Evolutionary conservation across 2,888 invertebrate genomes (phyloP).

Genomic region (Chloroclystis v-ata): DNA sequence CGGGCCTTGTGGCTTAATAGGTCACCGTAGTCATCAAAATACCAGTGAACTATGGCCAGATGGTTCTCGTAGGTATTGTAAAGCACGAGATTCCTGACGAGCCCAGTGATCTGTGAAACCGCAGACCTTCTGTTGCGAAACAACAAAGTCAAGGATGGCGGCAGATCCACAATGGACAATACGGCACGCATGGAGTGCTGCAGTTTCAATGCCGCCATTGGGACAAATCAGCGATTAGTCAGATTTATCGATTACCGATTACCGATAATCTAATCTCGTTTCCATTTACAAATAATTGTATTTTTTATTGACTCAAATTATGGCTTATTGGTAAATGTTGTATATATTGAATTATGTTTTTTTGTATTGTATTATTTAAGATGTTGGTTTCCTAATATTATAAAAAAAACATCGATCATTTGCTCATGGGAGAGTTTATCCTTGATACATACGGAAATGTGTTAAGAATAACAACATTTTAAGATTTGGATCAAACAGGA

Average conservation of each 20-base stretch:
- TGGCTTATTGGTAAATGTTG: no score
- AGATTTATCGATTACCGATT: constrained; percentile 15
- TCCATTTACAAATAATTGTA: no score
- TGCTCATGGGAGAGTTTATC: no score
- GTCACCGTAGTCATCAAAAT: constrained; percentile 31
- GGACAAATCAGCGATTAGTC: constrained; percentile 18
- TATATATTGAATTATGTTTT: no score
- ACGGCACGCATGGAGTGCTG: constrained; percentile 22
- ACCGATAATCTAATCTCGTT: no score
- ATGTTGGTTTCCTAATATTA: no score
- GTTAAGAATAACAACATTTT: no score
- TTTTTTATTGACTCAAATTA: no score
- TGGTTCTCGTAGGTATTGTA: constrained; percentile 25
- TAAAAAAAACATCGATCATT: no score
- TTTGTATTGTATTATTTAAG: no score
- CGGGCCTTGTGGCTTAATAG: constrained; percentile 29
- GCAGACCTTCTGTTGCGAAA: constrained; percentile 28
- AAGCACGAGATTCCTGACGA: constrained; percentile 27
- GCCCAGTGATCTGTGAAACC: constrained; percentile 34
- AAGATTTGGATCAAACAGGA: no score
- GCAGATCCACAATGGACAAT: constrained; percentile 27
- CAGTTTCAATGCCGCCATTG: constrained; percentile 20
- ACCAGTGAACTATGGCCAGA: constrained; percentile 28
- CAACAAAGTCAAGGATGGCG: constrained; percentile 34
- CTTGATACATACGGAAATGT: no score